Evolutionary conservation across 2,888 invertebrate species (phyloP).

Genomic region (Mythimna impura): DNA sequence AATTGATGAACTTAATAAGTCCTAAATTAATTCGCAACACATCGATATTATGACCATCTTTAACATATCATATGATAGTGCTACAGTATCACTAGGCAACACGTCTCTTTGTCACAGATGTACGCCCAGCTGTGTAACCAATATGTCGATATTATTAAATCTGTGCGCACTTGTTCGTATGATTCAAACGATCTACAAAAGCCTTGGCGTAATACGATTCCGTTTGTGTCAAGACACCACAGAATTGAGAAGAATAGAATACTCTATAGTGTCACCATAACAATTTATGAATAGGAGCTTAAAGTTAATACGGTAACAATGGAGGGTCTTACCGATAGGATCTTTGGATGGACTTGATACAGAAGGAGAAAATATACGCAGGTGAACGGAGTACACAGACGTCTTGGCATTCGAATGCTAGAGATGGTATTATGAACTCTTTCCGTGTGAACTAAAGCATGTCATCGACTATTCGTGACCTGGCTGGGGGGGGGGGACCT

Average conservation of each 20-base stretch:
- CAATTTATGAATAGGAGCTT: too few species aligned
- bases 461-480: too few species aligned
- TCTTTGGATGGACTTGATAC: too few species aligned
- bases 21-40: not conserved
- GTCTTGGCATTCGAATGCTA: too few species aligned
- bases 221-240: constrained; percentile 23
- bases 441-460: not conserved
- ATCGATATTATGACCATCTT: too few species aligned
- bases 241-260: not conserved
- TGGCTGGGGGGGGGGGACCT: too few species aligned
- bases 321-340: too few species aligned
- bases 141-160: constrained; percentile 56
- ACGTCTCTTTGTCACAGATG: constrained; percentile 11
- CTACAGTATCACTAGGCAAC: constrained; percentile 1
- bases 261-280: too few species aligned
- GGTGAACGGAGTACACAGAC: too few species aligned
- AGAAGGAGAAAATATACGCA: too few species aligned
- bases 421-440: not conserved
- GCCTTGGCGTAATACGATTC: constrained; percentile 37
- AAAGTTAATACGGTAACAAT: too few species aligned
- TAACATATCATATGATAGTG: not conserved
- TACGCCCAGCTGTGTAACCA: constrained; percentile 19
- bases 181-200: constrained; percentile 45
- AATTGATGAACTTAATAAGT: not conserved
- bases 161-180: constrained; percentile 47